Base-by-base conservation (phyloP, 2,888 invertebrate genomes). In the Pristionchus mayeri region DNA sequence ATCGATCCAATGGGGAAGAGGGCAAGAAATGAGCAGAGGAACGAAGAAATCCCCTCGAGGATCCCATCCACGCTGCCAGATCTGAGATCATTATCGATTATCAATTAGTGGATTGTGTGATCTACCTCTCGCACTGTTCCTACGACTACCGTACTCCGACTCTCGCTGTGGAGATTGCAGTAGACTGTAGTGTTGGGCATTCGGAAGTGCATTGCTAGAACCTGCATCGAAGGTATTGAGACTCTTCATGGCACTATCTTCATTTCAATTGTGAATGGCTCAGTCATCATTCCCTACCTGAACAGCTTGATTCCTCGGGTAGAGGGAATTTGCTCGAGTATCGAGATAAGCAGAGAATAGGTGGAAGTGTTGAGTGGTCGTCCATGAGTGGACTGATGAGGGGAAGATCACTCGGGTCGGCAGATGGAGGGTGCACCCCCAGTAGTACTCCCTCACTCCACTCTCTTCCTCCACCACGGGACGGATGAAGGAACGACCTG, bases 1-100 rank as follows among this genome's bases (percentile, higher is more conserved):
- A 3, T 76, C 67, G 18, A 90, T 76, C n/a, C 87, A 67, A 18
- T 78, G 76, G 0, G 91, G 87, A 18, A 91, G 85, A 7, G 92
- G 92, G 86, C 92, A 92, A n/a, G 88, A 87, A 11, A 91, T 85
- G 16, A 92, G 87, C 24, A 86, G 86, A 18, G 91, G 89, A 21
- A 89, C 84, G 86, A 88, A 90, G 86, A 92, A 92, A n/a, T 86
- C 80, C 27, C 88, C 88, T n/a, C 91, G 85, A n/a, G 92, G 91
- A 86, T 92, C 93, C 93, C 93, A 93, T 4, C 88, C 91, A n/a
- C 90, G 86, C 79, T 92, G 91, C 93, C 93, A 93, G 24, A 93
- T 92, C 84, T 91, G 88, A 86, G 57, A 40, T 86, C 85, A 21
- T 78, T 82, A 24, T 78, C 30, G 48, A 30, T 40, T 37, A 21